Percentiles rank a stretch among this genome's conserved stretches.
Conservation (phyloP, 2,797 vertebrate species). For the Pampus argenteus region DNA sequence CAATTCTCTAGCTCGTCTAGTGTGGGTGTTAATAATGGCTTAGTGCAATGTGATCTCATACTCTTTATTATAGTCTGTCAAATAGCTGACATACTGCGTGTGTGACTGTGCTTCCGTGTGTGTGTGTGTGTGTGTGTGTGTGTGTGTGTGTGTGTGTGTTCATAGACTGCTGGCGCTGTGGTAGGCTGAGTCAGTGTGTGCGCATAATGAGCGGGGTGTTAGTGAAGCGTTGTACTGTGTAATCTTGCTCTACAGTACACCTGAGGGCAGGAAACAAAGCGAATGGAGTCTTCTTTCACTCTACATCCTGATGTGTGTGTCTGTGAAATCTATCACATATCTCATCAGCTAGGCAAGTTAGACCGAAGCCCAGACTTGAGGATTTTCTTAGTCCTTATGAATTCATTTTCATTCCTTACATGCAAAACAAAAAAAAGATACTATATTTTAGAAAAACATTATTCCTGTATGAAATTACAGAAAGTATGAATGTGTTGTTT, state of each 20-base stretch:
- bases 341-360: conserved; percentile 34
- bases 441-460: neutral
- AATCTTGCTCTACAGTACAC: conserved; percentile 64
- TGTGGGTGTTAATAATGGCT: conserved; percentile 70
- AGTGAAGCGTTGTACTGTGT: conserved; percentile 61
- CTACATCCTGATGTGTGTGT: conserved; percentile 9
- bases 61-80: conserved; percentile 57
- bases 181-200: conserved; percentile 64
- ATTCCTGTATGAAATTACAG: neutral
- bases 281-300: conserved; percentile 45
- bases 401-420: conserved; percentile 41
- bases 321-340: conserved; percentile 17
- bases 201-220: conserved; percentile 69
- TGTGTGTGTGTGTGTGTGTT: conserved; percentile 40
- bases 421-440: conserved; percentile 8
- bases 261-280: conserved; percentile 67
- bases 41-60: conserved; percentile 55
- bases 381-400: conserved; percentile 18
- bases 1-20: conserved; percentile 44
- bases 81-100: conserved; percentile 13
- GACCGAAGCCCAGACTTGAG: conserved; percentile 21
- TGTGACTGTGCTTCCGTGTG: conserved; percentile 10
- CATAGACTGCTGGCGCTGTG: conserved; percentile 39
- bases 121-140: conserved; percentile 2
- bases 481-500: conserved; percentile 1